A percentile compares a stretch with the other conserved stretches of the same genome.
Evolutionary conservation across 2,113 vertebrate genomes (phyloP).

Genomic region (Elanoides forficatus): DNA sequence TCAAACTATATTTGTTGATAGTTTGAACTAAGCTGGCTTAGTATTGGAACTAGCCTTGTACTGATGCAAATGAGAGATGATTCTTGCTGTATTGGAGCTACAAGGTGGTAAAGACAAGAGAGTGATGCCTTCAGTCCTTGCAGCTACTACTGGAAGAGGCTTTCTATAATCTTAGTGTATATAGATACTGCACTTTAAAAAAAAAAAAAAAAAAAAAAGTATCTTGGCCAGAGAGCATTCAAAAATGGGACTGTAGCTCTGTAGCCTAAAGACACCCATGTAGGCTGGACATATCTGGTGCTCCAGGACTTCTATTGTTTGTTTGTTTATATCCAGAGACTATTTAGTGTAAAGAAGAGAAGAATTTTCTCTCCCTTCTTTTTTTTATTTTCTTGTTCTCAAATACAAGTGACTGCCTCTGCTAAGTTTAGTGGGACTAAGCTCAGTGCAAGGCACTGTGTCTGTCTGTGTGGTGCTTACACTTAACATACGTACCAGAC

Average conservation of each 20-base stretch:
- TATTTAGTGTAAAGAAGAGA: background rate
- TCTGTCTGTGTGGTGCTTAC: background rate
- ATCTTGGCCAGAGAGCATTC: background rate
- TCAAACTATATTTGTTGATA: background rate
- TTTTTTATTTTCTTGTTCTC: too few relatives aligned
- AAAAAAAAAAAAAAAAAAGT: background rate
- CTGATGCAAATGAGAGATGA: background rate
- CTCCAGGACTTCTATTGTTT: fast-evolving
- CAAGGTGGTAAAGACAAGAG: background rate
- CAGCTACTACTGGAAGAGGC: background rate
- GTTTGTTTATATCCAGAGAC: background rate
- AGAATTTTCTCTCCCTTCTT: background rate
- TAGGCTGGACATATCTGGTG: background rate
- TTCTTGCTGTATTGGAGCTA: background rate
- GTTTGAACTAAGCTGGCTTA: background rate
- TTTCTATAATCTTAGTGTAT: background rate
- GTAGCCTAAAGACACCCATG: background rate
- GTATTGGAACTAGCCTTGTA: background rate
- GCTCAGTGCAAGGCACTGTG: background rate
- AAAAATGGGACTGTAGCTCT: background rate
- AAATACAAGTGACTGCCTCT: background rate
- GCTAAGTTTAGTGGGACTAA: background rate
- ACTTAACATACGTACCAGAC: fast-evolving
- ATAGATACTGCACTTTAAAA: background rate
- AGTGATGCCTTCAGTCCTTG: background rate